Base-by-base conservation (phyloP, 2,113 vertebrate species). In the Tympanuchus pallidicinctus region DNA sequence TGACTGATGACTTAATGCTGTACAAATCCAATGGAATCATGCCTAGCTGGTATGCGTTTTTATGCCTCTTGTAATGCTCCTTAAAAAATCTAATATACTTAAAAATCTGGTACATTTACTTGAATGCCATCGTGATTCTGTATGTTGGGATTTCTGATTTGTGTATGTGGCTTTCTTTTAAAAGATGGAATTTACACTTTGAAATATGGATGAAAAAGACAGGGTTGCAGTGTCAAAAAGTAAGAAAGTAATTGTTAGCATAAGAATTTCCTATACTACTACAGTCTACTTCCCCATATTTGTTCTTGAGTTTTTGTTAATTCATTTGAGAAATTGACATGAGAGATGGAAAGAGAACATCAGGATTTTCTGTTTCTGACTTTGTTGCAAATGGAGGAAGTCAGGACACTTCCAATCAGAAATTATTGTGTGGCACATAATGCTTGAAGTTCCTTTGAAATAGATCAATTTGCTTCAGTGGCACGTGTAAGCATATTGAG, bases 391-490 rank as follows among this genome's bases (percentile, higher is more conserved):
- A 78, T 25, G 40, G 40, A 40, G 40, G 15, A 43, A 43, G 42
- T 43, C 42, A 43, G 42, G 42, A 70, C 2, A 57, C 1, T 69
- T 86, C 30, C 48, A 16, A 27, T 61, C 40, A 16, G 78, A 71
- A 78, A 92, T 79, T 50, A 14, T 90, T 34, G 84, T 81, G 19
- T 14, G 60, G 69, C 65, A 47, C 36, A 34, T 60, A 77, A 82
- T 5, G 54, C 77, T 45, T 72, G 38, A 94, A 88, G 60, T 63
- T 70, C 20, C 48, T 57, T 88, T 85, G 63, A 65, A 93, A 73
- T 32, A 89, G 63, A 80, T 91, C 59, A 88, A 60, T 84, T 56
- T 42, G 22, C 34, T 90, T 75, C 32, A 88, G 21, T 27, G 86
- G 57, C 30, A 48, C 82, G 27, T 57, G 30, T 34, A 90, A 83